Conservation (phyloP, 2,797 vertebrate species). For the Oreochromis mossambicus region DNA sequence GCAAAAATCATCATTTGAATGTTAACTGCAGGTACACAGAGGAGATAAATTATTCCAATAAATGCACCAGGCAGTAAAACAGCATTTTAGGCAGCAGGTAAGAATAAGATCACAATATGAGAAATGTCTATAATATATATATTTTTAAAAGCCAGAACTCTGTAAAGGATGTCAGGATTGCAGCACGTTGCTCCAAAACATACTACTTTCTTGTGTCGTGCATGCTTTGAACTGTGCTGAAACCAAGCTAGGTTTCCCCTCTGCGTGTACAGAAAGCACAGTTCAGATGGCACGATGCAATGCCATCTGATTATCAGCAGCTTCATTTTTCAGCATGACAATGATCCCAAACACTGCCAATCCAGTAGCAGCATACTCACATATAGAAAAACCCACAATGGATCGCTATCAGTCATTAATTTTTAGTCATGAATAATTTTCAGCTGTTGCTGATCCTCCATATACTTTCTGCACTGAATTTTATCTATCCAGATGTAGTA, state of each 20-base stretch:
- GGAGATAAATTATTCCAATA: too few relatives aligned
- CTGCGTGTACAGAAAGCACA: not conserved
- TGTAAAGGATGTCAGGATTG: not conserved
- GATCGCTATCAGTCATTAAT: not conserved
- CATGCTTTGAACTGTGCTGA: not conserved
- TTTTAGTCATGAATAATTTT: not conserved
- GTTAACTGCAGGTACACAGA: not conserved
- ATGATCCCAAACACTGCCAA: not conserved
- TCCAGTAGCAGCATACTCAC: accelerated
- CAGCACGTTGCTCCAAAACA: not conserved
- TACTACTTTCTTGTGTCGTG: accelerated
- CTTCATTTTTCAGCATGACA: not conserved
- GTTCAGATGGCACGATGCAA: not conserved
- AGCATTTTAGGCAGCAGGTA: too few relatives aligned
- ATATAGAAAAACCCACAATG: not conserved
- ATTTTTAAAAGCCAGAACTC: not conserved
- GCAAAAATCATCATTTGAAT: not conserved
- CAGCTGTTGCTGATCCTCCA: not conserved
- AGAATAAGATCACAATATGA: too few relatives aligned
- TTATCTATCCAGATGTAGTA: not conserved
- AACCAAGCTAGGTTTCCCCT: not conserved
- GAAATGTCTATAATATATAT: accelerated
- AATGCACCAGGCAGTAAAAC: too few relatives aligned
- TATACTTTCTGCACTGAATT: not conserved
- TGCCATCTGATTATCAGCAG: not conserved